Evolutionary conservation across 2,888 invertebrate species (phyloP), one percentile per base, ranked within the genome.

Genomic region (Callosobruchus maculatus): DNA sequence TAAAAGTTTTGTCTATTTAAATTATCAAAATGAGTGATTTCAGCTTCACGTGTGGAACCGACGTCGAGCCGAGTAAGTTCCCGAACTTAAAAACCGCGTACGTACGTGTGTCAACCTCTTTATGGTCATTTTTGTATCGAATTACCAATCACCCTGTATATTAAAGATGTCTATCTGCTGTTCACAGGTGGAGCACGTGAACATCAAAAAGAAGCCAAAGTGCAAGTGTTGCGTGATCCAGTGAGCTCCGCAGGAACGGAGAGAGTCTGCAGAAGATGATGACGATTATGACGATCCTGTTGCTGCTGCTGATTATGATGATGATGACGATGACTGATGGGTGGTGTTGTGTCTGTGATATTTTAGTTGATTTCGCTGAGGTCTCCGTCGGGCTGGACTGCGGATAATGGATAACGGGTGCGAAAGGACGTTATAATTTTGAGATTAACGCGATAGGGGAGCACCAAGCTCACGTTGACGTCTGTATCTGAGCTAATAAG

Each of bases 151-250:
- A n/a, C n/a, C n/a, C n/a, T n/a, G n/a, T n/a, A n/a, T n/a, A n/a
- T 26, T 4, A 26, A 4, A 13, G 18, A 13, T 49, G 13, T 18
- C 13, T 18, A 13, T 49, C 1, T 13, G 13, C 1, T 49, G 49
- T 68, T 89, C 90, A 84, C 95, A 95, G 88, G 94, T 96, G 80
- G 97, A 97, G 88, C 96, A 95, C 88, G 95, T 97, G 85, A 94
- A 95, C 86, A 92, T 97, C 86, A 96, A 97, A 91, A 97, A 97
- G 91, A 97, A 96, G 90, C 95, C 95, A 88, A 96, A 96, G 90
- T 96, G 96, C 92, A 94, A 95, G 88, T 97, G 97, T 91, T 97
- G 97, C 91, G 95, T 95, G 87, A 91, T 96, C 87, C 96, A 96
- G 92, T 96, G 95, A 91, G 21, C 22, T 18, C 49, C 49, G 49